A percentile compares a stretch with the other conserved stretches of the same genome.
Conservation (phyloP, 1,140 invertebrate genomes). For the Diprion similis region DNA sequence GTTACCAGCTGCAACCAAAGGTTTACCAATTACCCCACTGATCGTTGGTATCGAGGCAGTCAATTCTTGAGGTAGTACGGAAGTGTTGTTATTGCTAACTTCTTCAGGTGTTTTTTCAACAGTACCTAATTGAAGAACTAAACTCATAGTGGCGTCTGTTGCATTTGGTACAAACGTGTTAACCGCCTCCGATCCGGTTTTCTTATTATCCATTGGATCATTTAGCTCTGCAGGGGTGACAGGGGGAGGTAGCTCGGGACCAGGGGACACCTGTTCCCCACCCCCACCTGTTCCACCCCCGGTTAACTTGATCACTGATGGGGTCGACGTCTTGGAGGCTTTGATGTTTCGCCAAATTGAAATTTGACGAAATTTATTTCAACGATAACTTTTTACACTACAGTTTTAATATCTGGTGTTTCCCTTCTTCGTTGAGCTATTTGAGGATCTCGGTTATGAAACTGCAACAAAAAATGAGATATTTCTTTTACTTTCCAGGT, state of each 20-base stretch:
- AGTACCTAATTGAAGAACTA: constrained; percentile 45
- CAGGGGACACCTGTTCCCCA: constrained; percentile 48
- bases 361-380: constrained; percentile 24
- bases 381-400: constrained; percentile 27
- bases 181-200: constrained; percentile 19
- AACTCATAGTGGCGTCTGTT: constrained; percentile 48
- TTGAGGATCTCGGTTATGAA: constrained; percentile 51
- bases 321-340: constrained; percentile 60
- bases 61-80: constrained; percentile 14
- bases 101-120: constrained; percentile 32
- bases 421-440: constrained; percentile 36
- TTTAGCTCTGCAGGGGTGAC: constrained; percentile 27
- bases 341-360: constrained; percentile 41
- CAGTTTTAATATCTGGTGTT: not conserved
- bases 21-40: constrained; percentile 6
- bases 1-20: not conserved
- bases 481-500: too few relatives aligned
- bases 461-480: constrained; percentile 41
- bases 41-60: constrained; percentile 7
- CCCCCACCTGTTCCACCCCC: constrained; percentile 55
- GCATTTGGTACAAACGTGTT: constrained; percentile 25
- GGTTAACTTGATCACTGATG: constrained; percentile 57
- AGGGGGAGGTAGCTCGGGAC: constrained; percentile 44
- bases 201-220: constrained; percentile 20
- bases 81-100: constrained; percentile 8